Conservation (phyloP, 2,797 vertebrate species). For the Lophius americanus region DNA sequence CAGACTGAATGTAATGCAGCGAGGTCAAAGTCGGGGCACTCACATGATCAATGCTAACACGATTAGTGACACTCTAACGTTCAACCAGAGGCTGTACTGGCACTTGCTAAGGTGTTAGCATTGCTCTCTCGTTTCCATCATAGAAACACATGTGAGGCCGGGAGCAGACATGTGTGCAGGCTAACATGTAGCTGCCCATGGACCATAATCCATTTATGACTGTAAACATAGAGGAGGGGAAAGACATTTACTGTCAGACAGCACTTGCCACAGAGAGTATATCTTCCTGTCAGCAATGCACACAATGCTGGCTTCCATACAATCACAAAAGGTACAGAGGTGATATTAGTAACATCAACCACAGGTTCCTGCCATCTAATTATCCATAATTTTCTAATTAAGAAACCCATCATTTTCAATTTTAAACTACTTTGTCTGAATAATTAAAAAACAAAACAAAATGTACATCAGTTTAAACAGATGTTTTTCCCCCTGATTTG, state of each 20-base stretch:
- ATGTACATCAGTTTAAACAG: background rate
- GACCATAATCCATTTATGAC: constrained; percentile 81
- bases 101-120: constrained; percentile 37
- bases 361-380: constrained; percentile 26
- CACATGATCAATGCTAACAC: constrained; percentile 67
- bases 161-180: constrained; percentile 62
- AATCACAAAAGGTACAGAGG: constrained; percentile 23
- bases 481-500: constrained; percentile 1
- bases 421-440: background rate
- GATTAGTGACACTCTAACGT: constrained; percentile 60
- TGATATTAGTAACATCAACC: constrained; percentile 4
- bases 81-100: constrained; percentile 42
- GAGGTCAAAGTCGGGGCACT: constrained; percentile 58
- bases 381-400: background rate
- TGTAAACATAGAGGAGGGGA: constrained; percentile 71
- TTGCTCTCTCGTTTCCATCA: constrained; percentile 52
- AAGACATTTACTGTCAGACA: constrained; percentile 72
- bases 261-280: constrained; percentile 47
- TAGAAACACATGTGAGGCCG: constrained; percentile 33
- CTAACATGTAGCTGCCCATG: constrained; percentile 65
- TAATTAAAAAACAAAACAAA: background rate
- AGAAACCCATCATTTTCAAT: background rate
- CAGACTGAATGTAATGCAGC: constrained; percentile 25
- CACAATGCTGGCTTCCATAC: constrained; percentile 33
- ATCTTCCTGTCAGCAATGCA: constrained; percentile 63